Evolutionary conservation across 2,888 invertebrate species (phyloP).

Genomic region (Frankliniella fusca): DNA sequence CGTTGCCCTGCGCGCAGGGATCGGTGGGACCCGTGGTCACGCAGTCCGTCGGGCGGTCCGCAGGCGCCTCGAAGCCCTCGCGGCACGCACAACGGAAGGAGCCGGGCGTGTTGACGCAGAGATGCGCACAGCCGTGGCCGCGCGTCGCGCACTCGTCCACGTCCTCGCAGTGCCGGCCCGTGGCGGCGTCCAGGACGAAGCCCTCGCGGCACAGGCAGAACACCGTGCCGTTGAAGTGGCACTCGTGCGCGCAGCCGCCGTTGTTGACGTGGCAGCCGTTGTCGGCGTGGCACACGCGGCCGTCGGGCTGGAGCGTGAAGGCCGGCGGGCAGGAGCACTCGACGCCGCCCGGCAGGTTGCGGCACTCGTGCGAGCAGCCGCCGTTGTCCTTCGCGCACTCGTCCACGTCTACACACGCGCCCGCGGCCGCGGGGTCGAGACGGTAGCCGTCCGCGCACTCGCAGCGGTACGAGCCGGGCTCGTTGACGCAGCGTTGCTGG

Average conservation of each 20-base stretch:
- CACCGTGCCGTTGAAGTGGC: conserved; percentile 56
- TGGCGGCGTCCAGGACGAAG: conserved; percentile 48
- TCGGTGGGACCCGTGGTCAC: conserved; percentile 41
- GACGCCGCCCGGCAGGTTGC: conserved; percentile 45
- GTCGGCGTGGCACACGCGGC: conserved; percentile 43
- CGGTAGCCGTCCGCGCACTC: conserved; percentile 38
- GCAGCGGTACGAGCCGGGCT: conserved; percentile 48
- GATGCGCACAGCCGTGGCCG: conserved; percentile 51
- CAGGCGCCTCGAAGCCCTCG: conserved; percentile 36
- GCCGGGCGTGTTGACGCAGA: conserved; percentile 57
- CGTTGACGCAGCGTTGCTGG: conserved; percentile 57
- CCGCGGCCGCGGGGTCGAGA: conserved; percentile 41
- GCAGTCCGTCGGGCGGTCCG: conserved; percentile 41
- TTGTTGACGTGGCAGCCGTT: conserved; percentile 55
- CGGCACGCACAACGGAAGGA: conserved; percentile 41
- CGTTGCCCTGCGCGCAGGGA: conserved; percentile 41
- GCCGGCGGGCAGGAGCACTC: conserved; percentile 47
- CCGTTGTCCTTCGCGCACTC: conserved; percentile 48
- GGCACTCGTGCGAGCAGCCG: conserved; percentile 41
- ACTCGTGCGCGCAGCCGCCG: conserved; percentile 53
- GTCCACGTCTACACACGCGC: conserved; percentile 45
- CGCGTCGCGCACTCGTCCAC: conserved; percentile 44
- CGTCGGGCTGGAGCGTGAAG: conserved; percentile 8
- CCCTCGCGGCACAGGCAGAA: conserved; percentile 56
- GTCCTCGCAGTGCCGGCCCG: conserved; percentile 53